A percentile compares a stretch with the other conserved stretches of the same genome.
These are phyloP conservation scores for Ferrisia virgata DNA, from an alignment of 2,888 invertebrate species.

Conservation along the genomic window DNA sequence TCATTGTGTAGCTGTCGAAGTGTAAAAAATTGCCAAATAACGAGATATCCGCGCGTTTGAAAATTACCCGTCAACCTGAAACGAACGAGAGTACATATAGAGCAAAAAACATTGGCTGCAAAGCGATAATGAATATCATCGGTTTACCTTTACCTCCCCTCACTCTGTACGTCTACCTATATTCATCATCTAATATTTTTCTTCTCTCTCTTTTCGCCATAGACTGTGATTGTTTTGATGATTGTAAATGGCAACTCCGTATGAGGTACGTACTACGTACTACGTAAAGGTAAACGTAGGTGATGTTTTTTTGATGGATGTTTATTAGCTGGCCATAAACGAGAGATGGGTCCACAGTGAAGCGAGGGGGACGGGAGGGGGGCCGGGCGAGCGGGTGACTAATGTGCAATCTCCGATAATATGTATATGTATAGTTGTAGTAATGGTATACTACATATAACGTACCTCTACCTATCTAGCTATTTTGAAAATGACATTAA, in stretches of 20 bases:
- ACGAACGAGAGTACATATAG: constrained; percentile 4
- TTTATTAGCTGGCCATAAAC: not conserved
- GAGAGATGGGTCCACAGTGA: not conserved
- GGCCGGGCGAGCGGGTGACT: not conserved
- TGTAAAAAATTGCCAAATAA: constrained; percentile 7
- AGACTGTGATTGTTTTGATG: not conserved
- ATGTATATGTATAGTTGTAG: too few species aligned
- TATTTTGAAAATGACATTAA: too few species aligned
- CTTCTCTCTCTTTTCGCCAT: not conserved
- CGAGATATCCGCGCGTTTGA: not conserved
- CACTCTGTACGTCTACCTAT: not conserved
- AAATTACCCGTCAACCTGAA: constrained; percentile 19
- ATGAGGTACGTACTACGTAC: not conserved
- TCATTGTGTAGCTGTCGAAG: constrained; percentile 12
- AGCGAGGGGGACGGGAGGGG: not conserved
- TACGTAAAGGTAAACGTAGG: too few species aligned
- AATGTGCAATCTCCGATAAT: not conserved
- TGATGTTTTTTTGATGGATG: not conserved
- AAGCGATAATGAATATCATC: constrained; percentile 3
- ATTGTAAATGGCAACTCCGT: not conserved
- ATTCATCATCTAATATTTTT: not conserved
- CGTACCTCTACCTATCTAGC: too few species aligned
- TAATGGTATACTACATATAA: too few species aligned
- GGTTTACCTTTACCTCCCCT: not conserved
- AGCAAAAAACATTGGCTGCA: not conserved